Evolutionary conservation across 2,888 invertebrate genomes (phyloP), one percentile per base, ranked within the genome.

Genomic region (Drosophila kambysellisi): DNA sequence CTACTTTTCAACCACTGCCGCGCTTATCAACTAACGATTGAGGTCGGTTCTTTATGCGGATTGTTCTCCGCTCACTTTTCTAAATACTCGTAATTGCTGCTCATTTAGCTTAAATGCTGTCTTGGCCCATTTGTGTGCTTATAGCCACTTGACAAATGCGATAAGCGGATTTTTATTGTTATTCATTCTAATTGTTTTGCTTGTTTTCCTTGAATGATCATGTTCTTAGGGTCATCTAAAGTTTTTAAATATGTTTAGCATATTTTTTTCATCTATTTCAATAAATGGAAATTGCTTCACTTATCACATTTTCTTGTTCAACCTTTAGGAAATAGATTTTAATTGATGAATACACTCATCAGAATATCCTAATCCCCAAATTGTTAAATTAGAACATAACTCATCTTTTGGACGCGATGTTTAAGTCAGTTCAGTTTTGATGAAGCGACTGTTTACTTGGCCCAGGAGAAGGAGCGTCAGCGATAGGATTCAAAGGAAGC

Each of bases 1-100:
- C 77, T 76, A 63, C 78, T 73, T 67, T 20, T 54, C 56, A 59
- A 60, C 68, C 59, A 74, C 67, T 60, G 66, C 56, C 53, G 74
- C 58, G 74, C 77, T 83, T 72, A 83, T 79, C 88, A 86, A 73
- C 88, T 81, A 85, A 88, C 88, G 84, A 86, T 88, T 88, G 84
- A 86, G 84, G 88, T 86, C 81, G 83, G 70, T 77, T 75, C 62
- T 65, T 71, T 74, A 63, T 77, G 62, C 50, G 63, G 32, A 30
- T 17, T 54, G 12, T 39, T n/a, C 25, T 69, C 51, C 41, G 30
- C 62, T 41, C 51, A 20, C 53, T 43, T 62, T 25, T 41, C 32
- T 61, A 11, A 58, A 43, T 46, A 25, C 48, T 58, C 60, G 79
- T 88, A 88, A 89, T 88, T 87, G 88, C 69, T 37, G 64, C 69